Evolutionary conservation across 1,140 invertebrate species (phyloP).

Genomic region (Hypothenemus hampei): DNA sequence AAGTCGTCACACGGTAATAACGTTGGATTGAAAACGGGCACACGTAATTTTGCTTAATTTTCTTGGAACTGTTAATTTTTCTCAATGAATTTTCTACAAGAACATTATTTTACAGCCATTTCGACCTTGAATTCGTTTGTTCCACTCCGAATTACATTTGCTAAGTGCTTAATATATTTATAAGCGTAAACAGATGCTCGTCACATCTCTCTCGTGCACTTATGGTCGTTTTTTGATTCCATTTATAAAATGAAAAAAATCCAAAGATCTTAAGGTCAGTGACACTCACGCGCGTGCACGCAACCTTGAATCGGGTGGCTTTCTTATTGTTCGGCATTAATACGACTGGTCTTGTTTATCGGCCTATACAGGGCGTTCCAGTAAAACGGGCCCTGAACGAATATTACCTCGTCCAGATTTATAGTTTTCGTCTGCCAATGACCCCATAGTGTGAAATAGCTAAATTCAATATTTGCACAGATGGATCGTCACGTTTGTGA

Average conservation of each 20-base stretch:
- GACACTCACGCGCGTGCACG: conserved; percentile 18
- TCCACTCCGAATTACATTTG: conserved; percentile 20
- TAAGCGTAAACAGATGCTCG: conserved; percentile 26
- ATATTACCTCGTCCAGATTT: neutral
- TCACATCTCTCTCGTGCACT: conserved; percentile 19
- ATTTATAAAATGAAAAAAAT: conserved; percentile 22
- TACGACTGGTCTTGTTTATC: conserved; percentile 5
- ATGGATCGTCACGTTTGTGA: conserved; percentile 11
- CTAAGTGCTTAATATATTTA: conserved; percentile 21
- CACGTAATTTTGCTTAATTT: no score
- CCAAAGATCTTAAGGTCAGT: conserved; percentile 22
- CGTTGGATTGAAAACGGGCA: no score
- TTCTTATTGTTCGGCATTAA: conserved; percentile 15
- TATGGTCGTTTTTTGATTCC: conserved; percentile 22
- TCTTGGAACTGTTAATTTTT: neutral
- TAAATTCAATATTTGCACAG: conserved; percentile 18
- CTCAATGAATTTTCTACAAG: no score
- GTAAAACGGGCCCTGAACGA: neutral
- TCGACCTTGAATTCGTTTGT: conserved; percentile 19
- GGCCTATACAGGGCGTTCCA: conserved; percentile 8
- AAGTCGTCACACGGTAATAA: no score
- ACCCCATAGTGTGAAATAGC: neutral
- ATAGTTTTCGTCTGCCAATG: neutral
- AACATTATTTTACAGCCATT: no score
- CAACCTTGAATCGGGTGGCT: conserved; percentile 22